Conservation (phyloP, 2,888 invertebrate genomes). For the Odontothrips loti region DNA sequence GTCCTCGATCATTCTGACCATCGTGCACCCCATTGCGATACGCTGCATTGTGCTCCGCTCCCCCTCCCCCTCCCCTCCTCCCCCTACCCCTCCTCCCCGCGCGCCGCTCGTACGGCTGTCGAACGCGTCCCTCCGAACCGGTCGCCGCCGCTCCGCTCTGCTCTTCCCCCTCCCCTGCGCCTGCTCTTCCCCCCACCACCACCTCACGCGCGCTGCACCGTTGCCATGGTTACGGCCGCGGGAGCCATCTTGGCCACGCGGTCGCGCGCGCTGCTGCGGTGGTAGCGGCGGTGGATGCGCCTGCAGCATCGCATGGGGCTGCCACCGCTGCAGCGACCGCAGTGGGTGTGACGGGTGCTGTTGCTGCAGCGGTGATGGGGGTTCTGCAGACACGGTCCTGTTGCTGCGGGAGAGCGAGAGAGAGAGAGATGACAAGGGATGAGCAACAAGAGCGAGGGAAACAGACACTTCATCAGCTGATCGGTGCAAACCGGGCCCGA, state of each 20-base stretch:
- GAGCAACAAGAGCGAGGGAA: not conserved
- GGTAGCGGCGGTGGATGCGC: not conserved
- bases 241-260: conserved; percentile 17
- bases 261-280: not conserved
- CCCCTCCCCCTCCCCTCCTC: not conserved
- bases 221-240: not conserved
- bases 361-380: not conserved
- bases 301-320: not conserved
- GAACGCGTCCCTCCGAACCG: not conserved
- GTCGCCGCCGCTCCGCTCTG: not conserved
- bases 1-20: not conserved
- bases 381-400: no score
- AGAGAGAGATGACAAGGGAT: no score
- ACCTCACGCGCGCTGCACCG: not conserved
- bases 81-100: not conserved
- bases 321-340: not conserved
- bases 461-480: not conserved
- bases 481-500: not conserved
- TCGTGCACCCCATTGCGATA: not conserved
- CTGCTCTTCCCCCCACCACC: not conserved
- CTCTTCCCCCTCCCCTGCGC: conserved; percentile 7
- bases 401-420: no score
- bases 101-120: not conserved
- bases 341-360: not conserved
- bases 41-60: not conserved